Percentiles rank a stretch among this genome's conserved stretches.
Evolutionary conservation across 1,140 invertebrate species (phyloP).

Genomic region (Drepana arcuata): DNA sequence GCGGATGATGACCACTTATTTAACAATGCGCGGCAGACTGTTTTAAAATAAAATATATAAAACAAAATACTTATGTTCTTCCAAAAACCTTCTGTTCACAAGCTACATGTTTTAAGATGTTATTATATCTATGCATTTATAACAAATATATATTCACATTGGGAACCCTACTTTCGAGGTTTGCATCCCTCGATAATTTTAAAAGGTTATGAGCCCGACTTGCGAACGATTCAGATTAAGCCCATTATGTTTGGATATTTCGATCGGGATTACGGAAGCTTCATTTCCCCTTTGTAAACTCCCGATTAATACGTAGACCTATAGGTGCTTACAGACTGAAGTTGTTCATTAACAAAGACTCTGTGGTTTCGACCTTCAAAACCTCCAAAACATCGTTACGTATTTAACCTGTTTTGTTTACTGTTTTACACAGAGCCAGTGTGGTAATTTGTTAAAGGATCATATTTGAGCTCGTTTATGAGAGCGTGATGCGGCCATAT

Average conservation of each 20-base stretch:
- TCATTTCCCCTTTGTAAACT: constrained; percentile 10
- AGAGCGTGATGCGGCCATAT: constrained; percentile 50
- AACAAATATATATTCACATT: no score
- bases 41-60: no score
- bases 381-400: constrained; percentile 5
- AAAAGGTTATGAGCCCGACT: no score
- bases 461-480: constrained; percentile 57
- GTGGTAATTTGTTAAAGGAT: constrained; percentile 55
- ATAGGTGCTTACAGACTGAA: constrained; percentile 7
- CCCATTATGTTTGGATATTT: constrained; percentile 12
- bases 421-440: constrained; percentile 12
- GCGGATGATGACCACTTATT: no score
- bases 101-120: no score
- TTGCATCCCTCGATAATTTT: no score
- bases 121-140: no score
- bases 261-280: constrained; percentile 14
- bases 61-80: no score
- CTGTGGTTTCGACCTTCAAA: constrained; percentile 4
- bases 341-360: constrained; percentile 16
- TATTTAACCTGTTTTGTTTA: constrained; percentile 13
- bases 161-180: no score
- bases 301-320: constrained; percentile 15
- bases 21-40: no score
- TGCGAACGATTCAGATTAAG: no score
- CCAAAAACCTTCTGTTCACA: no score